Evolutionary conservation across 2,888 invertebrate genomes (phyloP).

Genomic region (Euphydryas editha): DNA sequence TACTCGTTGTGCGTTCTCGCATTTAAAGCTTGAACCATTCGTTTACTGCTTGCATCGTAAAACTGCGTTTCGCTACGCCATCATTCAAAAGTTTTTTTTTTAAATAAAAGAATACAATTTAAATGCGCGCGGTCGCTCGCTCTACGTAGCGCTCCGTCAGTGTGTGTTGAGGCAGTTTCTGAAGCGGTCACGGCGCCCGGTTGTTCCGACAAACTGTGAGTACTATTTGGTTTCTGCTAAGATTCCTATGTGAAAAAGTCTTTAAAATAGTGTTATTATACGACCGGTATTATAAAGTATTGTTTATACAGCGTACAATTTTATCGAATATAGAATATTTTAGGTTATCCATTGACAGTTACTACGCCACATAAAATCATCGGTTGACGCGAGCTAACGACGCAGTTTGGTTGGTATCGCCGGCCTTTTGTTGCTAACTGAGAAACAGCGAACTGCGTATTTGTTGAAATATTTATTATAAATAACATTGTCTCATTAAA

Average conservation of each 20-base stretch:
- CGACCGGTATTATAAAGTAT: constrained; percentile 28
- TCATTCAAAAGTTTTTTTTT: constrained; percentile 40
- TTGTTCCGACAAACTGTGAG: constrained; percentile 59
- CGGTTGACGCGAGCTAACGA: constrained; percentile 61
- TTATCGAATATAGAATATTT: constrained; percentile 47
- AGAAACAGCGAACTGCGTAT: constrained; percentile 70
- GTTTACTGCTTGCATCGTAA: constrained; percentile 46
- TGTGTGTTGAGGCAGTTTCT: constrained; percentile 63
- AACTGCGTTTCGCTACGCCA: constrained; percentile 40
- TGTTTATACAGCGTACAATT: constrained; percentile 26
- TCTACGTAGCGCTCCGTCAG: constrained; percentile 62
- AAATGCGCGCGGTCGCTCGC: constrained; percentile 53
- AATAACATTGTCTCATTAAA: constrained; percentile 49
- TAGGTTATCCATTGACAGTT: constrained; percentile 68
- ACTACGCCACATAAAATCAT: constrained; percentile 71
- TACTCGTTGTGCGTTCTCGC: constrained; percentile 33
- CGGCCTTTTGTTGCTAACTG: constrained; percentile 77
- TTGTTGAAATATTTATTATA: constrained; percentile 48
- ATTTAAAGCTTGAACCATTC: constrained; percentile 44
- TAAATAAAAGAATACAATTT: constrained; percentile 58
- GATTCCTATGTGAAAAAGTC: constrained; percentile 57
- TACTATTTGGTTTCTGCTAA: constrained; percentile 48
- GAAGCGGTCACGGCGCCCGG: constrained; percentile 59
- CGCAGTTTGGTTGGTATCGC: constrained; percentile 68
- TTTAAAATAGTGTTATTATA: constrained; percentile 35